These are phyloP conservation scores for Sinodicranocentrus sp. DNA, from an alignment of 2,888 invertebrate genomes.

Conservation along the genomic window DNA sequence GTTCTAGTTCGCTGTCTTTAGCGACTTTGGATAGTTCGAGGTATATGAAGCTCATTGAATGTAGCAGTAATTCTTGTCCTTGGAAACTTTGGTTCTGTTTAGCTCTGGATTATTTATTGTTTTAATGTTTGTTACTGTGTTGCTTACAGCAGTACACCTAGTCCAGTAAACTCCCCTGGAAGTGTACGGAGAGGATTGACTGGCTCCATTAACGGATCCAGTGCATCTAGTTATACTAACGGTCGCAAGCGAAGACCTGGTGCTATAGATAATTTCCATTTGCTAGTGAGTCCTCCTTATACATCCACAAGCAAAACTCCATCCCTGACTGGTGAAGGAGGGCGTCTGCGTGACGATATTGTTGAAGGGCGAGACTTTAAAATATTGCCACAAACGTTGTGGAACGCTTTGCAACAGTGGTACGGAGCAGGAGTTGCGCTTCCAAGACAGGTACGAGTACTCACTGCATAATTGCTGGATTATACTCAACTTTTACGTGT, in stretches of 20 bases:
- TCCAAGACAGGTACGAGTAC: conserved; percentile 84
- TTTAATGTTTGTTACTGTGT: conserved; percentile 1
- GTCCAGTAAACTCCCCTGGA: conserved; percentile 75
- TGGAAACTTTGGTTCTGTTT: too few species aligned
- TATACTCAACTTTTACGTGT: background rate
- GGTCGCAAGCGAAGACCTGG: conserved; percentile 81
- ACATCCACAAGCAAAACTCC: conserved; percentile 78
- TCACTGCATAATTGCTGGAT: conserved; percentile 45
- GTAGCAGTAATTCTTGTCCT: too few species aligned
- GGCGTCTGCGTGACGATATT: conserved; percentile 84
- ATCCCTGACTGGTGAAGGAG: conserved; percentile 93
- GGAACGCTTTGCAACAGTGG: conserved; percentile 92
- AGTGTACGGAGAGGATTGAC: conserved; percentile 73
- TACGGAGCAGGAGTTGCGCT: conserved; percentile 89
- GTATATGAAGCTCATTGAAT: too few species aligned
- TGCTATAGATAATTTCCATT: conserved; percentile 86
- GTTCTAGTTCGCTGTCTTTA: conserved; percentile 75
- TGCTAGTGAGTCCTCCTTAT: conserved; percentile 83
- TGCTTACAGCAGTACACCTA: conserved; percentile 73
- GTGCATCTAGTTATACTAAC: conserved; percentile 27
- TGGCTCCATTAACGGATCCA: conserved; percentile 61
- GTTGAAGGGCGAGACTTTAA: conserved; percentile 89
- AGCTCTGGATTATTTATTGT: background rate
- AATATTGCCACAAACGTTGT: conserved; percentile 90
- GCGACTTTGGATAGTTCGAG: conserved; percentile 76